Conservation (phyloP, 2,888 invertebrate species). For the Lepidocyrtinus sp. region DNA sequence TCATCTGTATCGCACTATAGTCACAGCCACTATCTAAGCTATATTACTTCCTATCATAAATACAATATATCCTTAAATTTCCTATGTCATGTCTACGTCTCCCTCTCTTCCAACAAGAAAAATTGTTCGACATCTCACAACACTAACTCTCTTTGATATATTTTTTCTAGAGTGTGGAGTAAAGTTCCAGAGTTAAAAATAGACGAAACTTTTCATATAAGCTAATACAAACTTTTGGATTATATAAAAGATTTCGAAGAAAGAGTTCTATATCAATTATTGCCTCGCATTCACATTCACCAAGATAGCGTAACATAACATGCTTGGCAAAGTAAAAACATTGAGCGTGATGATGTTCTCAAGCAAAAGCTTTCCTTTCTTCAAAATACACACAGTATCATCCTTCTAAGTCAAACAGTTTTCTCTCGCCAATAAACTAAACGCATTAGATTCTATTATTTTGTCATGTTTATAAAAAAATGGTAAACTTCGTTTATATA, state of each 20-base stretch:
- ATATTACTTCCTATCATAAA: too few species aligned
- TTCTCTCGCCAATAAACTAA: slow-evolving; percentile 1
- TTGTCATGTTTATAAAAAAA: slow-evolving; percentile 31
- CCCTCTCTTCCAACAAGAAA: too few species aligned
- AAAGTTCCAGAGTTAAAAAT: slow-evolving; percentile 56
- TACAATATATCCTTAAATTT: too few species aligned
- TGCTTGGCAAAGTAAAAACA: not conserved
- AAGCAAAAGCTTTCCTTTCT: not conserved
- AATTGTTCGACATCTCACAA: slow-evolving; percentile 2
- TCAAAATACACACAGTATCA: not conserved
- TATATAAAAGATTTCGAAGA: not conserved
- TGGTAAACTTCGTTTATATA: slow-evolving; percentile 17
- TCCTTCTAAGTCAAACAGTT: slow-evolving; percentile 3
- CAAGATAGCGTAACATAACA: not conserved
- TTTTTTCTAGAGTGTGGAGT: slow-evolving; percentile 32
- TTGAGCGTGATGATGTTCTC: not conserved
- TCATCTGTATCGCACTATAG: not conserved
- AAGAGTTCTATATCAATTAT: slow-evolving; percentile 2
- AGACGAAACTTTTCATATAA: slow-evolving; percentile 42
- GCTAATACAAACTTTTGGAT: not conserved
- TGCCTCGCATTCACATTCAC: not conserved
- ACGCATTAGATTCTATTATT: not conserved
- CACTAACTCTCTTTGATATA: slow-evolving; percentile 9
- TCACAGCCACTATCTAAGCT: too few species aligned
- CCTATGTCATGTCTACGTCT: too few species aligned